A percentile compares a stretch with the other conserved stretches of the same genome.
Evolutionary conservation across 1,140 invertebrate species (phyloP).

Genomic region (Atopsyche davidsoni): DNA sequence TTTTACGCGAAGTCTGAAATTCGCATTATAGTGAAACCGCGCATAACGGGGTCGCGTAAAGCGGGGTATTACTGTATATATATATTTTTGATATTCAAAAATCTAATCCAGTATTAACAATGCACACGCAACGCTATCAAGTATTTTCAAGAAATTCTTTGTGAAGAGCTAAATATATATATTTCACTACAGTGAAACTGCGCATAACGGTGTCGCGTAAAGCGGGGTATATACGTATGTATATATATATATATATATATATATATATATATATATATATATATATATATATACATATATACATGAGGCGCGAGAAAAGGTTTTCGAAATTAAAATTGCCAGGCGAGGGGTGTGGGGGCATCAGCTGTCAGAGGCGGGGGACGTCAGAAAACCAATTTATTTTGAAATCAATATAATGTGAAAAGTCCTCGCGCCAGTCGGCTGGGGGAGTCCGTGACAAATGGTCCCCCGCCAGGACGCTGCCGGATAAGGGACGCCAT

Average conservation of each 20-base stretch:
- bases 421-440: conserved; percentile 8
- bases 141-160: background rate
- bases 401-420: conserved; percentile 22
- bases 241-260: conserved; percentile 5
- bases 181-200: background rate
- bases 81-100: background rate
- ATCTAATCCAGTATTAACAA: background rate
- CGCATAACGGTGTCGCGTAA: background rate
- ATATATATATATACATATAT: background rate
- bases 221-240: too few relatives aligned
- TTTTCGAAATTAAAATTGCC: conserved; percentile 11
- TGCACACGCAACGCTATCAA: background rate
- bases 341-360: background rate
- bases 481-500: conserved; percentile 5
- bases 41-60: too few relatives aligned
- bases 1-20: too few relatives aligned
- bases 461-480: conserved; percentile 13
- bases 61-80: too few relatives aligned
- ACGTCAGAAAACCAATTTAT: conserved; percentile 26
- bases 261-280: background rate
- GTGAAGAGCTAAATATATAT: conserved; percentile 1
- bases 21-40: too few relatives aligned
- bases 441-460: conserved; percentile 11
- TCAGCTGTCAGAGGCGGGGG: conserved; percentile 7
- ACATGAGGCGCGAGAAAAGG: background rate